These are phyloP conservation scores for Dryobotodes eremita DNA, from an alignment of 2,888 invertebrate genomes.

Conservation along the genomic window DNA sequence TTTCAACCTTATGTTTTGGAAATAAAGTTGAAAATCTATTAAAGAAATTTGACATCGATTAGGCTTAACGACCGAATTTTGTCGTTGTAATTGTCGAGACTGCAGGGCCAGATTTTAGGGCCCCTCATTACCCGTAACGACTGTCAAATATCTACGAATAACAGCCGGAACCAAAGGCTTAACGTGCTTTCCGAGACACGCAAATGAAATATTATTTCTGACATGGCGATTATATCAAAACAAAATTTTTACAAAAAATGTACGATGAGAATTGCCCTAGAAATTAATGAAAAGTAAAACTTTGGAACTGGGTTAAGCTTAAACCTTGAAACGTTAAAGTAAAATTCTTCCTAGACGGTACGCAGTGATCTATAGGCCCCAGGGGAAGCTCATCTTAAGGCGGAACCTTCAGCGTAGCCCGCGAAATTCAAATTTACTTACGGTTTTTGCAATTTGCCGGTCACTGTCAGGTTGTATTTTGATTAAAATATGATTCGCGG, in stretches of 20 bases:
- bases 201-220: neutral
- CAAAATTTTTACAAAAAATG: neutral
- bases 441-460: no score
- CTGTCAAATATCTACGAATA: neutral
- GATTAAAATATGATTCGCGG: no score
- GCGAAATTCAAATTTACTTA: no score
- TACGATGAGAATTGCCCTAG: neutral
- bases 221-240: neutral
- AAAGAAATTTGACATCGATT: no score
- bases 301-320: neutral
- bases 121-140: no score
- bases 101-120: no score
- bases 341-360: neutral
- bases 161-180: neutral
- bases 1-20: no score
- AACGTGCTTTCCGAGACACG: neutral
- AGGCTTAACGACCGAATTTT: no score
- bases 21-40: no score
- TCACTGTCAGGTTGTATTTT: no score
- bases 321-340: neutral
- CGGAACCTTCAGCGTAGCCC: no score
- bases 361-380: slow-evolving; percentile 8
- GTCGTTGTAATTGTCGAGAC: no score
- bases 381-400: neutral
- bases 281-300: neutral